Percentiles rank a stretch among this genome's conserved stretches.
Evolutionary conservation across 2,113 vertebrate species (phyloP).

Genomic region (Herpetotheres cachinnans): DNA sequence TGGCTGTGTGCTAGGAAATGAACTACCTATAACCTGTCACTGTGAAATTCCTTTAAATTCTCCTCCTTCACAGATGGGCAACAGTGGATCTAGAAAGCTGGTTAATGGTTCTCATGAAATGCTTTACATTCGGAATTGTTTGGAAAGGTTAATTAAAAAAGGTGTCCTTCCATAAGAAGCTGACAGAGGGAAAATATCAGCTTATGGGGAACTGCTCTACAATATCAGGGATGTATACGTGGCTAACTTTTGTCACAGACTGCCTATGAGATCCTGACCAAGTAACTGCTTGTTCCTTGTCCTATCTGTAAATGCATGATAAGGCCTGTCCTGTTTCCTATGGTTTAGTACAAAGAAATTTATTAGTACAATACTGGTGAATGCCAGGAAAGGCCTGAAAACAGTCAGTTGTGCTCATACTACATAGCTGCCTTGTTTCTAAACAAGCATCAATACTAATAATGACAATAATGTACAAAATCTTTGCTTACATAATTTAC

Average conservation of each 20-base stretch:
- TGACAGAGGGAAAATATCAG: background rate
- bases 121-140: background rate
- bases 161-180: background rate
- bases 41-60: background rate
- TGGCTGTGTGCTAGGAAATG: background rate
- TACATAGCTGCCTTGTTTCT: background rate
- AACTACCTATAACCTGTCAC: background rate
- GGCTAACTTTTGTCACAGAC: background rate
- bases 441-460: background rate
- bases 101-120: background rate
- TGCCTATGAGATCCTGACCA: background rate
- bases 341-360: background rate
- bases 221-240: accelerated
- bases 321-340: background rate
- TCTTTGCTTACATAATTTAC: background rate
- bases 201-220: background rate
- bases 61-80: background rate
- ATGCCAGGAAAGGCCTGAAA: background rate
- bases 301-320: background rate
- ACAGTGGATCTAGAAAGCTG: background rate
- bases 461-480: background rate
- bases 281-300: background rate
- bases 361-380: background rate
- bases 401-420: background rate
- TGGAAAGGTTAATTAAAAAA: background rate